Conservation (phyloP, 2,888 invertebrate species). For the Dexiosoma caninum region DNA sequence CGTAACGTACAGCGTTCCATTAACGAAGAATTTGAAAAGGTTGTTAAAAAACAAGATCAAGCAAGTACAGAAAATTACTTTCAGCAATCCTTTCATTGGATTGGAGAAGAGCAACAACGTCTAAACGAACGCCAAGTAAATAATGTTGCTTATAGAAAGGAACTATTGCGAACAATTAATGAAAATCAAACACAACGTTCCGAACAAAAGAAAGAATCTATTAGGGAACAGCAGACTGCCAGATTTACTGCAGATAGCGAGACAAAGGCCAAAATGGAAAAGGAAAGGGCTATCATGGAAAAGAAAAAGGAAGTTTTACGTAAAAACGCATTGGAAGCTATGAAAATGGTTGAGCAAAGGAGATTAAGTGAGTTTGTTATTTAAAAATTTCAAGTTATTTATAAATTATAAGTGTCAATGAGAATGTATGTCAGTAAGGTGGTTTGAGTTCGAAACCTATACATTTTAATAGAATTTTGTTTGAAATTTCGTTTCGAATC, state of each 20-base stretch:
- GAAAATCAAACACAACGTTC: constrained; percentile 68
- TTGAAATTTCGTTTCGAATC: too few relatives aligned
- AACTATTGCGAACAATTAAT: constrained; percentile 70
- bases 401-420: too few relatives aligned
- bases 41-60: constrained; percentile 67
- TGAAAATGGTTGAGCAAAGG: constrained; percentile 72
- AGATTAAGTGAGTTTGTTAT: constrained; percentile 68
- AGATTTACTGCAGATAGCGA: constrained; percentile 71
- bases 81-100: constrained; percentile 74
- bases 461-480: too few relatives aligned
- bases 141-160: constrained; percentile 70
- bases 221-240: constrained; percentile 66
- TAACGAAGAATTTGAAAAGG: constrained; percentile 69
- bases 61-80: constrained; percentile 72
- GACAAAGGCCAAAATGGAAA: constrained; percentile 72
- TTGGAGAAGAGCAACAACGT: constrained; percentile 73
- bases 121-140: constrained; percentile 69
- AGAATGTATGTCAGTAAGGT: too few relatives aligned
- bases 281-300: constrained; percentile 71
- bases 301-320: constrained; percentile 69
- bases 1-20: constrained; percentile 73
- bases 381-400: too few relatives aligned
- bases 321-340: constrained; percentile 72
- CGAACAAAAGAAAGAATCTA: constrained; percentile 65
- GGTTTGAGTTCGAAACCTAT: too few relatives aligned